These are phyloP conservation scores for Tineola bisselliella DNA, from an alignment of 2,888 invertebrate genomes.

Conservation along the genomic window DNA sequence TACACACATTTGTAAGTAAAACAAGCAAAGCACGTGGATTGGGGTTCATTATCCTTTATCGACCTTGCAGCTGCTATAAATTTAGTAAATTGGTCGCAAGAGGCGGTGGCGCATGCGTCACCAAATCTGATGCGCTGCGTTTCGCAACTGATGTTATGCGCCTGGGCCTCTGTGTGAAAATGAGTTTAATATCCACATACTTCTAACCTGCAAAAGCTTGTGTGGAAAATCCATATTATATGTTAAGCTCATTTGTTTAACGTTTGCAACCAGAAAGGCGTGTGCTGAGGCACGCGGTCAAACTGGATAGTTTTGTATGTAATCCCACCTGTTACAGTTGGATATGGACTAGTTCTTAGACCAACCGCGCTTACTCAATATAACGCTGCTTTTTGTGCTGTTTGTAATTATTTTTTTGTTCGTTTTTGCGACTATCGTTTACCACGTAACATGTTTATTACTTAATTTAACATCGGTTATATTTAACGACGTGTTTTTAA, in stretches of 20 bases:
- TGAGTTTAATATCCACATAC: neutral
- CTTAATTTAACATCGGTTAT: neutral
- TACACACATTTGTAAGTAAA: neutral
- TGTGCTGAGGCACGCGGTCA: constrained; percentile 15
- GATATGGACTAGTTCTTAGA: constrained; percentile 38
- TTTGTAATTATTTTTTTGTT: constrained; percentile 1
- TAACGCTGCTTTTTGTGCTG: neutral
- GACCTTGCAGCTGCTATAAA: constrained; percentile 62
- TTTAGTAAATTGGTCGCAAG: constrained; percentile 55
- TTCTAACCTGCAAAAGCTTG: neutral
- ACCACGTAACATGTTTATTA: neutral
- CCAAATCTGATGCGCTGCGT: constrained; percentile 36
- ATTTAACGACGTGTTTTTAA: neutral
- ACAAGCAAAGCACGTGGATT: constrained; percentile 20
- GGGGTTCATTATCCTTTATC: constrained; percentile 56
- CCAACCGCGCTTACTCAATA: constrained; percentile 24
- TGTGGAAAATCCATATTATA: neutral
- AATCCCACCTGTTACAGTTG: constrained; percentile 45
- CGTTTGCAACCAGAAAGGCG: constrained; percentile 40
- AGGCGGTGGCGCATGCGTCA: constrained; percentile 48
- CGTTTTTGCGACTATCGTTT: neutral
- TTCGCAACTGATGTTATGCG: constrained; percentile 27
- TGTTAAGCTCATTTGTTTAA: constrained; percentile 21
- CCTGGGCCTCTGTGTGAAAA: neutral
- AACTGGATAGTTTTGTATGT: constrained; percentile 21